A percentile compares a stretch with the other conserved stretches of the same genome.
Conservation (phyloP, 2,888 invertebrate species). For the Chelonus formosanus region DNA sequence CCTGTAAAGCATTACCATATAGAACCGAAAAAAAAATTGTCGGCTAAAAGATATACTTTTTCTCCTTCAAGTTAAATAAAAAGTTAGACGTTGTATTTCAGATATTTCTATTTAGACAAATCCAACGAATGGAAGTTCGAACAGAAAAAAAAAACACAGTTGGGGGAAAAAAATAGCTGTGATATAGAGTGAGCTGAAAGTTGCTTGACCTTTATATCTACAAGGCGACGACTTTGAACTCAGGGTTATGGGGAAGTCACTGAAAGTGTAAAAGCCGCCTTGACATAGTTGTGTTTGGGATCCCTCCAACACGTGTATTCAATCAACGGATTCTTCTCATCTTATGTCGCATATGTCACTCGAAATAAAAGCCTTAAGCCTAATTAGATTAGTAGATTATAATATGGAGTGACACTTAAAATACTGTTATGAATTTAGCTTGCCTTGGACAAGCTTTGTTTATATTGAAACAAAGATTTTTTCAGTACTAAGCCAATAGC, state of each 20-base stretch:
- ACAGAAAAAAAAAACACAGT: too few relatives aligned
- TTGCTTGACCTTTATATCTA: conserved; percentile 41
- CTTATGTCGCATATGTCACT: conserved; percentile 25
- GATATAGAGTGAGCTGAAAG: conserved; percentile 4
- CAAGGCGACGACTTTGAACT: conserved; percentile 43
- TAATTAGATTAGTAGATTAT: conserved; percentile 18
- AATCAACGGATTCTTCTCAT: conserved; percentile 32
- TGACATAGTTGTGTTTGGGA: conserved; percentile 47
- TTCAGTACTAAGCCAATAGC: too few relatives aligned
- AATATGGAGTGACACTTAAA: neutral
- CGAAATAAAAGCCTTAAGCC: conserved; percentile 27
- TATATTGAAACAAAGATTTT: too few relatives aligned
- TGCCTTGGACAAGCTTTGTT: too few relatives aligned
- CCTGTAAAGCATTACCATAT: too few relatives aligned
- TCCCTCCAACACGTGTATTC: conserved; percentile 42
- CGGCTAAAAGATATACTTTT: too few relatives aligned
- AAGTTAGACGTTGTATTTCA: too few relatives aligned
- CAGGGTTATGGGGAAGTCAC: conserved; percentile 38
- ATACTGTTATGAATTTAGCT: neutral
- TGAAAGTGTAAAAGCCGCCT: conserved; percentile 44
- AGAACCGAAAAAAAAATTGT: neutral
- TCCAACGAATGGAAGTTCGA: neutral
- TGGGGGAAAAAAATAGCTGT: too few relatives aligned
- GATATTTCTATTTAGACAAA: neutral
- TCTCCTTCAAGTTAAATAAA: too few relatives aligned